These are phyloP conservation scores for Reticulitermes speratus DNA, from an alignment of 1,140 invertebrate genomes.

Conservation along the genomic window DNA sequence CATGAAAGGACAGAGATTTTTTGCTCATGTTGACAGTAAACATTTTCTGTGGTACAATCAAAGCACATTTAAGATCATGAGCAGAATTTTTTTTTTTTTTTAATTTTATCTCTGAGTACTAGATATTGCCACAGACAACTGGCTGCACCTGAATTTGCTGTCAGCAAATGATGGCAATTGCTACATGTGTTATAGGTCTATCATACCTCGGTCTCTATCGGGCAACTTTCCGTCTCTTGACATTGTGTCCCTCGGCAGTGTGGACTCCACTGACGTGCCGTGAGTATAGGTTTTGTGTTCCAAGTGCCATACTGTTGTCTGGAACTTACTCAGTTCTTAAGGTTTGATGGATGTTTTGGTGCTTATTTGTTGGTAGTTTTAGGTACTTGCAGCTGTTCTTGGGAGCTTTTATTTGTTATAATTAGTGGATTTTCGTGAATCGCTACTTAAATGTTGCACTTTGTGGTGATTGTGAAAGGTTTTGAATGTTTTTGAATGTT, in stretches of 20 bases:
- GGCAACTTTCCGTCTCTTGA: slow-evolving; percentile 67
- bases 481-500: neutral
- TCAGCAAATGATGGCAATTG: neutral
- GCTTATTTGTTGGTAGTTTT: neutral
- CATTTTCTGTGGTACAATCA: neutral
- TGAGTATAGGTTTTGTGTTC: slow-evolving; percentile 19
- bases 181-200: slow-evolving; percentile 62
- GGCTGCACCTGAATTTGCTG: neutral
- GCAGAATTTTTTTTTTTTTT: neutral
- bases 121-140: neutral
- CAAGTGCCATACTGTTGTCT: neutral
- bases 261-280: slow-evolving; percentile 12
- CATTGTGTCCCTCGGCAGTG: slow-evolving; percentile 21
- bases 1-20: neutral
- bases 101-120: neutral
- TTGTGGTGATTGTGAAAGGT: neutral
- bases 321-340: neutral
- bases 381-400: neutral
- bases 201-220: slow-evolving; percentile 89
- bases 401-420: neutral
- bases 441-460: neutral
- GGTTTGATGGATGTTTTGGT: neutral
- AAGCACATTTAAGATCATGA: neutral
- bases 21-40: neutral
- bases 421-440: neutral